These are phyloP conservation scores for Bimastos eiseni DNA, from an alignment of 2,888 invertebrate genomes.

Conservation along the genomic window DNA sequence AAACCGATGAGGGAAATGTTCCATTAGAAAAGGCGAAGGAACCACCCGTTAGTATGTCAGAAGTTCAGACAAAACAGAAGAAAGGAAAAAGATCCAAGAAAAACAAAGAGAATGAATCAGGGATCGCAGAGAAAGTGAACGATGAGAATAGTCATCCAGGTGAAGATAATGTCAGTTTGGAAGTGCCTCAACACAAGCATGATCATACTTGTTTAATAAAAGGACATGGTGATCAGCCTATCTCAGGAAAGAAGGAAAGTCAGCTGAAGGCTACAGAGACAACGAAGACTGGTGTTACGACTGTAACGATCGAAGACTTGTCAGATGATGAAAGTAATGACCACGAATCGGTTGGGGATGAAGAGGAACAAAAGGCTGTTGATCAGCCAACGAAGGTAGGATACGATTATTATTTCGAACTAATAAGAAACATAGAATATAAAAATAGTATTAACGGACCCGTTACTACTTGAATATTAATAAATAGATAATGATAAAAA, in stretches of 20 bases:
- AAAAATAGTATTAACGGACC: background rate
- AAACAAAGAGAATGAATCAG: background rate
- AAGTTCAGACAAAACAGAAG: background rate
- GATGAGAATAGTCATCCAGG: background rate
- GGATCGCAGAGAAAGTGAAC: background rate
- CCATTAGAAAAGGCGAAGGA: background rate
- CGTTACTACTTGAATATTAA: background rate
- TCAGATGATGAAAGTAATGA: background rate
- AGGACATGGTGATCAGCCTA: background rate
- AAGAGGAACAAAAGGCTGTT: background rate
- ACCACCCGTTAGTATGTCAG: background rate
- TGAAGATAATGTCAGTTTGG: background rate
- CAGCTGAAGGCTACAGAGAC: background rate
- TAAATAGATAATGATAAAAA: background rate
- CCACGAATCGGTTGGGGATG: background rate
- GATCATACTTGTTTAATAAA: background rate
- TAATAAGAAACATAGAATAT: conserved; percentile 1
- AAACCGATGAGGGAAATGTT: background rate
- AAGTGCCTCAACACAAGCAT: background rate
- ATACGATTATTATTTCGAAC: background rate
- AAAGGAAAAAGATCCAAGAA: background rate
- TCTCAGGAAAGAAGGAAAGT: background rate
- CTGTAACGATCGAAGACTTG: background rate
- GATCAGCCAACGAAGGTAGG: background rate
- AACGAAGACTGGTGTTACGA: background rate